Percentiles rank a stretch among this genome's conserved stretches.
phyloP scores from a whole-genome alignment of 1,140 invertebrate species.

The Ips typographus region DNA sequence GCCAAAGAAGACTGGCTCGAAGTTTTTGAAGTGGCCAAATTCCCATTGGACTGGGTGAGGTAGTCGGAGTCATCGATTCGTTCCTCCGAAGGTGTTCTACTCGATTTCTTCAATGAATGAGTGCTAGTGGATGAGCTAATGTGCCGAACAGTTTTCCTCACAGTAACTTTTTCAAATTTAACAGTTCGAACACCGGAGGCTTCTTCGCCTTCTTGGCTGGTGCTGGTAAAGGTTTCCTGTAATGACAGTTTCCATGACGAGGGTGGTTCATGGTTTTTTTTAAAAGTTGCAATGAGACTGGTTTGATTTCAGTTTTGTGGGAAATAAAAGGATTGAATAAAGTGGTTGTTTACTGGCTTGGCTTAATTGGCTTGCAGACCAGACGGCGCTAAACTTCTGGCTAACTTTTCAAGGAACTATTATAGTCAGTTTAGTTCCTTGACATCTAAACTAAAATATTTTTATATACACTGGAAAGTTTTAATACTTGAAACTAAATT shows the following conservation, averaged over 20 bases:
- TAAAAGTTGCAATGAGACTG: conserved; percentile 14
- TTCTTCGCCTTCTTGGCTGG: conserved; percentile 65
- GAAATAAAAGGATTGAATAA: background rate
- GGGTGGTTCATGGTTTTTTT: background rate
- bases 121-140: conserved; percentile 42
- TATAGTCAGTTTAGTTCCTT: background rate
- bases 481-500: too few species aligned
- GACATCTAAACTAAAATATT: background rate
- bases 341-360: too few species aligned
- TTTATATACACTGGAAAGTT: too few species aligned
- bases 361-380: background rate
- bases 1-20: conserved; percentile 50
- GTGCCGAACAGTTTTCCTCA: conserved; percentile 59
- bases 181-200: conserved; percentile 62
- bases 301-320: background rate
- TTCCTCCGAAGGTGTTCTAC: conserved; percentile 61
- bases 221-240: conserved; percentile 60
- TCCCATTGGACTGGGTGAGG: conserved; percentile 57
- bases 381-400: background rate
- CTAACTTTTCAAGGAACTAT: conserved; percentile 1
- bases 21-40: conserved; percentile 55
- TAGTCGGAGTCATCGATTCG: conserved; percentile 60
- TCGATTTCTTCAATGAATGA: conserved; percentile 40
- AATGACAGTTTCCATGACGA: conserved; percentile 31
- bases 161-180: conserved; percentile 67